Conservation (phyloP, 2,888 invertebrate genomes). For the Thereva unica region DNA sequence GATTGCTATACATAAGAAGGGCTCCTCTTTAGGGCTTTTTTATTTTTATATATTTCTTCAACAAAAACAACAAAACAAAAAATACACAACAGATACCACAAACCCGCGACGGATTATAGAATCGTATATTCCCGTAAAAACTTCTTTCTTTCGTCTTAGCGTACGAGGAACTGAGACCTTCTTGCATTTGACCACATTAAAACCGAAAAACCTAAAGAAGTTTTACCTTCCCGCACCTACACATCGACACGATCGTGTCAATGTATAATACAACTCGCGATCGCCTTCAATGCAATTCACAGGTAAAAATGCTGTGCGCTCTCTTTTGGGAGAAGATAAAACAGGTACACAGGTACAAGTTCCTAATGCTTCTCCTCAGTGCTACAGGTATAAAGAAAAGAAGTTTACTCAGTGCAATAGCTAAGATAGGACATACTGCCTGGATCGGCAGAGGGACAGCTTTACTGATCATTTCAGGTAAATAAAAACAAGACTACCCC, state of each 20-base stretch:
- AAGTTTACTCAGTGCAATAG: no score
- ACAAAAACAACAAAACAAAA: no score
- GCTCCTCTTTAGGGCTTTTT: no score
- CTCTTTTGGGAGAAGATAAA: slow-evolving; percentile 2
- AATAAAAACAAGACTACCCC: slow-evolving; percentile 36
- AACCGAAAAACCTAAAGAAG: slow-evolving; percentile 22
- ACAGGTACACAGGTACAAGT: slow-evolving; percentile 12
- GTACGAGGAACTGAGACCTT: slow-evolving; percentile 42
- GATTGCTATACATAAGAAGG: no score
- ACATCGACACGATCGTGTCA: background rate
- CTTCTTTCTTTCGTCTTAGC: slow-evolving; percentile 43
- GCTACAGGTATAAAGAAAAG: no score
- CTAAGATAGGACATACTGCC: no score
- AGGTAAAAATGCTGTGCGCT: slow-evolving; percentile 26
- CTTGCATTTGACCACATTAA: slow-evolving; percentile 40
- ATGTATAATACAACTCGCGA: slow-evolving; percentile 3
- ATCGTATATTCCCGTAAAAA: slow-evolving; percentile 31
- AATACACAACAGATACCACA: slow-evolving; percentile 15
- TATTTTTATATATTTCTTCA: no score
- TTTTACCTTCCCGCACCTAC: slow-evolving; percentile 26
- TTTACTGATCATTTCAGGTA: slow-evolving; percentile 32
- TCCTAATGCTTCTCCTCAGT: background rate
- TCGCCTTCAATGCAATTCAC: background rate
- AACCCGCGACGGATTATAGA: slow-evolving; percentile 27
- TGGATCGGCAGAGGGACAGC: slow-evolving; percentile 3